Conservation (phyloP, 2,888 invertebrate genomes). For the Tuberolachnus salignus region DNA sequence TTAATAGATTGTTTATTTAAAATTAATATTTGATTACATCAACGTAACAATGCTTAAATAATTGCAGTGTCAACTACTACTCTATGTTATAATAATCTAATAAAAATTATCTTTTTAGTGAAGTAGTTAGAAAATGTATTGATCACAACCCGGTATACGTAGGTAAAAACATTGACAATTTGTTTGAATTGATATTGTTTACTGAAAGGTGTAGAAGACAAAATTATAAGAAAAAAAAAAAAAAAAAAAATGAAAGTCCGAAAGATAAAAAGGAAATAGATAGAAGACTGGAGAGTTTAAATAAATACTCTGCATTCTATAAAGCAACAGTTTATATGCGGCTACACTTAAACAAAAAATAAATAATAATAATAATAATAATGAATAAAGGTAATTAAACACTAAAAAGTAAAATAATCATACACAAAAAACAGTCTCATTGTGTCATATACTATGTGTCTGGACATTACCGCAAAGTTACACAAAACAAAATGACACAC, state of each 20-base stretch:
- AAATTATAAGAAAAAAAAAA: neutral
- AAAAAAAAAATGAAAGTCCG: neutral
- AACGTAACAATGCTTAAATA: constrained; percentile 55
- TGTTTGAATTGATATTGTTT: neutral
- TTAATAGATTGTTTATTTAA: constrained; percentile 55
- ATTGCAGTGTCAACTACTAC: constrained; percentile 48
- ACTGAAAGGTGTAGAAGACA: neutral
- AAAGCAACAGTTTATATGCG: constrained; percentile 20
- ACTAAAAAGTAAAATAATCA: neutral
- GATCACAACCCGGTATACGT: neutral
- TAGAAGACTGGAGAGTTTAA: neutral
- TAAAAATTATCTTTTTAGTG: constrained; percentile 32
- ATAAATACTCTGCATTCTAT: constrained; percentile 13
- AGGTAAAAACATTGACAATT: constrained; percentile 24
- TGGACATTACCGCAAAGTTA: constrained; percentile 17
- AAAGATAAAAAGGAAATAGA: neutral
- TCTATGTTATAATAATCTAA: constrained; percentile 40
- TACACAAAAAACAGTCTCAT: constrained; percentile 53
- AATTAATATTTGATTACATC: constrained; percentile 53
- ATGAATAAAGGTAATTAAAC: constrained; percentile 8
- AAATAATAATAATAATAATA: constrained; percentile 8
- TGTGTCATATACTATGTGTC: constrained; percentile 24
- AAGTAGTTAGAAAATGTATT: constrained; percentile 18
- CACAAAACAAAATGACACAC: constrained; percentile 39
- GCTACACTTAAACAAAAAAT: neutral